These are phyloP conservation scores for Petrocephalus zakoni DNA, from an alignment of 2,113 vertebrate genomes.

Conservation along the genomic window DNA sequence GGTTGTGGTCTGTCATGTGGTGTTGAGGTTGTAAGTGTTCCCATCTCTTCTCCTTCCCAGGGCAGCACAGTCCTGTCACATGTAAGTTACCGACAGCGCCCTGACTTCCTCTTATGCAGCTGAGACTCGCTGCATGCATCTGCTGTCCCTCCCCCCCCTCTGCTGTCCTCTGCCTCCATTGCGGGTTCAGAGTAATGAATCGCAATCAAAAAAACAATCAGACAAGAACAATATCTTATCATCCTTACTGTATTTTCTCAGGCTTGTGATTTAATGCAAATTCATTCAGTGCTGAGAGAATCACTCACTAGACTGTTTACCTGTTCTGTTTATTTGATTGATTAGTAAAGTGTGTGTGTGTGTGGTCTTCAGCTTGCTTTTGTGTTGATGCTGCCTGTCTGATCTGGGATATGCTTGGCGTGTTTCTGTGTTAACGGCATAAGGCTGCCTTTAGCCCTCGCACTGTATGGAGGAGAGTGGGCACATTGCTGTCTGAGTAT, in stretches of 20 bases:
- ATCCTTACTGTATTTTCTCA: conserved; percentile 38
- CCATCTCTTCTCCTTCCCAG: conserved; percentile 38
- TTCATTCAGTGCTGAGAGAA: neutral
- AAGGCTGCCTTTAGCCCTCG: neutral
- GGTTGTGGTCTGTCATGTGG: neutral
- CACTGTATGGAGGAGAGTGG: neutral
- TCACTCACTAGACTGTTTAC: neutral
- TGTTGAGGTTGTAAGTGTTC: neutral
- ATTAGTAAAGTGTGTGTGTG: neutral
- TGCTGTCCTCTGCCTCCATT: neutral
- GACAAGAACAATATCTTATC: neutral
- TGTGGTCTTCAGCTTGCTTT: neutral
- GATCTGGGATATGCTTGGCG: neutral
- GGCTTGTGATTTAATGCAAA: neutral
- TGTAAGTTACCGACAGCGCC: conserved; percentile 61
- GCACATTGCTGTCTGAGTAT: neutral
- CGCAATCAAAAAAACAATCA: too few relatives aligned
- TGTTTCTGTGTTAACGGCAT: neutral
- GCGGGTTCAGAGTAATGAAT: conserved; percentile 26
- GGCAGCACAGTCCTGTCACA: conserved; percentile 67
- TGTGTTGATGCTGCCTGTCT: neutral
- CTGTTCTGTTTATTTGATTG: neutral
- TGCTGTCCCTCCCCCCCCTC: conserved; percentile 19
- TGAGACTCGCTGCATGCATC: conserved; percentile 11
- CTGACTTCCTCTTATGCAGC: conserved; percentile 33